These are phyloP conservation scores for Caenorhabditis japonica DNA, from an alignment of 2,888 invertebrate species.

Conservation along the genomic window DNA sequence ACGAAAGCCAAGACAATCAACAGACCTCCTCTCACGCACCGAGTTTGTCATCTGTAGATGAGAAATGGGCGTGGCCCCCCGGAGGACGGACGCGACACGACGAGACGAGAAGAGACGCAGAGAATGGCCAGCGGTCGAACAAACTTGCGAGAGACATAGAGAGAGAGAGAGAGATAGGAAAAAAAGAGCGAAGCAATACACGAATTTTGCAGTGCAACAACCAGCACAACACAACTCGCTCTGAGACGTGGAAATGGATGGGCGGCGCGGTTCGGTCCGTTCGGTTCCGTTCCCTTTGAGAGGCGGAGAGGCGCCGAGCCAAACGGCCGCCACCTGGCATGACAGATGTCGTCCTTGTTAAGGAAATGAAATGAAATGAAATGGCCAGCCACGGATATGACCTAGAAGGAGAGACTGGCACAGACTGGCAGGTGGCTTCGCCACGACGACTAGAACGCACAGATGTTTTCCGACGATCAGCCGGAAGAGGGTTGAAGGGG, in stretches of 20 bases:
- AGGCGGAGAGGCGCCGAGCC: no score
- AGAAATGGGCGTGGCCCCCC: no score
- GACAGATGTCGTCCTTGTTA: no score
- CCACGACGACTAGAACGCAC: background rate
- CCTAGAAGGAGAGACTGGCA: slow-evolving; percentile 40
- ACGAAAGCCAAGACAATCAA: slow-evolving; percentile 17
- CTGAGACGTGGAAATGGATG: background rate
- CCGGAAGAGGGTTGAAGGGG: no score
- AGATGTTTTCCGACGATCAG: background rate
- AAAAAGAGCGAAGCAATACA: slow-evolving; percentile 32
- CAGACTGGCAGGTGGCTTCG: slow-evolving; percentile 37
- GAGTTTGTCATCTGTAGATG: slow-evolving; percentile 39
- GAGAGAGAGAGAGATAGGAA: slow-evolving; percentile 18
- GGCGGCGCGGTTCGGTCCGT: background rate
- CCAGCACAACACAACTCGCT: slow-evolving; percentile 4
- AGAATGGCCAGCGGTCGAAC: slow-evolving; percentile 41
- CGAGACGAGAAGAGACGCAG: slow-evolving; percentile 40
- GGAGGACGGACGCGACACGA: no score
- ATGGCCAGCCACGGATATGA: slow-evolving; percentile 24
- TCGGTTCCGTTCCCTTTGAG: no score
- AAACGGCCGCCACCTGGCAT: background rate
- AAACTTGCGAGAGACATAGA: slow-evolving; percentile 39
- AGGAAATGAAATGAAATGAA: no score
- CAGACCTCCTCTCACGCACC: slow-evolving; percentile 26
- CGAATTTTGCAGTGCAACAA: slow-evolving; percentile 22